Percentiles rank a stretch among this genome's conserved stretches.
Evolutionary conservation across 2,888 invertebrate species (phyloP).

Genomic region (Caenorhabditis doughertyi): DNA sequence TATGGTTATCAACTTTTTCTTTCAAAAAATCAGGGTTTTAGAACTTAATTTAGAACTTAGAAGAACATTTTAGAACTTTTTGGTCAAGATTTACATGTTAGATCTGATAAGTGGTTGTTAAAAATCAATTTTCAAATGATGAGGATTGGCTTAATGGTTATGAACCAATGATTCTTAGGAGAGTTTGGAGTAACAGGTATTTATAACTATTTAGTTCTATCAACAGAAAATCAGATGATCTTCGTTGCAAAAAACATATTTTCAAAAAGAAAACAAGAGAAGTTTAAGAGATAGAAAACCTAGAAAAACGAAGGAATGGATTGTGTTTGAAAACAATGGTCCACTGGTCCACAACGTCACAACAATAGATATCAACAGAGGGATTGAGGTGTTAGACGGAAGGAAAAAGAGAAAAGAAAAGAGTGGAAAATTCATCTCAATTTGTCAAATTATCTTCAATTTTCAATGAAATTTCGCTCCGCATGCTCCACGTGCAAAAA

Average conservation of each 20-base stretch:
- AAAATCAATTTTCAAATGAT: no score
- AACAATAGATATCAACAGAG: conserved; percentile 16
- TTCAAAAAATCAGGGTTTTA: no score
- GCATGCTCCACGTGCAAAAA: background rate
- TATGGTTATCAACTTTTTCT: no score
- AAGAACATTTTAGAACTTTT: no score
- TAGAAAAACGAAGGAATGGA: conserved; percentile 13
- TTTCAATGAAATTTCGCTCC: background rate
- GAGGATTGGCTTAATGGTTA: no score
- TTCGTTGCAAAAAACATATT: background rate
- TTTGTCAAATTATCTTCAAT: conserved; percentile 39
- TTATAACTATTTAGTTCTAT: no score
- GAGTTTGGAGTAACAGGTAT: no score
- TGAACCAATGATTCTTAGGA: no score
- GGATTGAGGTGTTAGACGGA: conserved; percentile 10
- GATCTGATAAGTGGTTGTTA: no score
- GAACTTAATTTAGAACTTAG: no score
- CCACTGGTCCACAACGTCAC: conserved; percentile 11
- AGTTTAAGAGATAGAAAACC: conserved; percentile 14
- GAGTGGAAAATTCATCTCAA: conserved; percentile 23
- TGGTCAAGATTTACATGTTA: no score
- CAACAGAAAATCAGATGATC: no score
- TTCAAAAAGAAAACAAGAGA: background rate
- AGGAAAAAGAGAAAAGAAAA: background rate
- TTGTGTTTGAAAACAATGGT: conserved; percentile 36